These are phyloP conservation scores for Philereme vetulata DNA, from an alignment of 2,888 invertebrate species.

Conservation along the genomic window DNA sequence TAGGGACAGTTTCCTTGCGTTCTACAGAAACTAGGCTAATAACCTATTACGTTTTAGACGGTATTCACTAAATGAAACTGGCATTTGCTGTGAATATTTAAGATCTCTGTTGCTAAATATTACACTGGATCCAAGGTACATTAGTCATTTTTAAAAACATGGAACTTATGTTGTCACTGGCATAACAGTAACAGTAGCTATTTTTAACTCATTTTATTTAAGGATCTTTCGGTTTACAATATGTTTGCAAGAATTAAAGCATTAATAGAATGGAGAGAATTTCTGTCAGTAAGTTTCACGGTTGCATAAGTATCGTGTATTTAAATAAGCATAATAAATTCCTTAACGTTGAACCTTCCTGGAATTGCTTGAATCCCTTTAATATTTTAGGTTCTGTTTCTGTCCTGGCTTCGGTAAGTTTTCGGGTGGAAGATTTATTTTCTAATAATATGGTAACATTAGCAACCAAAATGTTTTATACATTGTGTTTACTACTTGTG, in stretches of 20 bases:
- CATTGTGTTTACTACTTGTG: neutral
- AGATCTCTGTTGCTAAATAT: neutral
- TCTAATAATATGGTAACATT: conserved; percentile 22
- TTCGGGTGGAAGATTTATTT: conserved; percentile 26
- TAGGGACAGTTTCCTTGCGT: conserved; percentile 9
- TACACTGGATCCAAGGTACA: no score
- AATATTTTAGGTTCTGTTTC: conserved; percentile 31
- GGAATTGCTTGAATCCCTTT: conserved; percentile 29
- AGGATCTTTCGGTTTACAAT: neutral
- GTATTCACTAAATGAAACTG: neutral
- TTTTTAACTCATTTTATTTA: no score
- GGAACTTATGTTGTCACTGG: no score
- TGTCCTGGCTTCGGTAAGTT: conserved; percentile 26
- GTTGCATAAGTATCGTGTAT: conserved; percentile 22
- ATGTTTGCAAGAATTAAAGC: conserved; percentile 1
- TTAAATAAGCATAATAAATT: conserved; percentile 31
- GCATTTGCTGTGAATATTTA: neutral
- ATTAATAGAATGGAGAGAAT: neutral
- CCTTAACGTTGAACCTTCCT: conserved; percentile 20
- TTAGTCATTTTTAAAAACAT: no score
- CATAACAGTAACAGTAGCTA: no score
- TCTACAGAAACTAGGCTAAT: conserved; percentile 5
- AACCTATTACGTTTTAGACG: neutral
- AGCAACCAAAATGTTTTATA: conserved; percentile 20
- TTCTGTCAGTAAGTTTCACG: conserved; percentile 11